phyloP scores from a whole-genome alignment of 2,797 vertebrate species.

The Merluccius polli region DNA sequence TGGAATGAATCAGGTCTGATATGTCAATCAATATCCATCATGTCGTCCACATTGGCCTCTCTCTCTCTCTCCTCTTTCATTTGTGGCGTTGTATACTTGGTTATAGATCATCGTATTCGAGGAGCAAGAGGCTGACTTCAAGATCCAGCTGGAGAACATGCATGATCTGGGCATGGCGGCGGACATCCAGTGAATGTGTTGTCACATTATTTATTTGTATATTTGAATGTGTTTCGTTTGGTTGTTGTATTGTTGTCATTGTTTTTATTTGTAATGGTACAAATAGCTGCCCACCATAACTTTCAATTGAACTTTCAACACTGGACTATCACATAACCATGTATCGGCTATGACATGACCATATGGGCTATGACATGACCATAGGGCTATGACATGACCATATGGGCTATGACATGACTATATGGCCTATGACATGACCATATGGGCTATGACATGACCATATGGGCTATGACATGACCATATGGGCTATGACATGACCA shows the following conservation, averaged over 20 bases:
- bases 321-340: neutral
- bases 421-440: neutral
- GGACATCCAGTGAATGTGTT: slow-evolving; percentile 74
- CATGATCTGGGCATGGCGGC: slow-evolving; percentile 84
- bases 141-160: slow-evolving; percentile 78
- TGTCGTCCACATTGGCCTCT: neutral
- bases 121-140: slow-evolving; percentile 79
- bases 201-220: neutral
- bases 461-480: neutral
- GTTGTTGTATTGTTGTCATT: neutral
- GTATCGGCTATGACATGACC: no score
- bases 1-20: slow-evolving; percentile 84
- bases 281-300: neutral
- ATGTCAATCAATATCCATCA: neutral
- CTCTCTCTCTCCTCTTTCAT: no score
- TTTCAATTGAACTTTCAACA: no score
- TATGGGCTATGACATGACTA: no score
- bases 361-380: no score
- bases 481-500: neutral
- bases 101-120: slow-evolving; percentile 86
- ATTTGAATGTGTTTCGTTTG: neutral
- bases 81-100: neutral
- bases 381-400: no score
- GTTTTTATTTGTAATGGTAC: neutral
- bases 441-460: neutral